These are phyloP conservation scores for Lathamus discolor DNA, from an alignment of 2,113 vertebrate genomes.

Conservation along the genomic window DNA sequence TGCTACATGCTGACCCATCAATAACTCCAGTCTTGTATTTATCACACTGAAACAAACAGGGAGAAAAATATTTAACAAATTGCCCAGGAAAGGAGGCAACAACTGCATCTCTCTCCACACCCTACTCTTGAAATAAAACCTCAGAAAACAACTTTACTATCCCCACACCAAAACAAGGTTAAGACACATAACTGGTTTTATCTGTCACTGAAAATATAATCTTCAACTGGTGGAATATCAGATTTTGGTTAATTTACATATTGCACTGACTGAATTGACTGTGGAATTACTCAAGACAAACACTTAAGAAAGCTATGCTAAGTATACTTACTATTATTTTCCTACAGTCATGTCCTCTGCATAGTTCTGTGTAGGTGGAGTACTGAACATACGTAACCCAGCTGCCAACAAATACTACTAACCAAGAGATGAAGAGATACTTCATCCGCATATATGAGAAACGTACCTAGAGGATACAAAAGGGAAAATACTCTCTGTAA, in stretches of 20 bases:
- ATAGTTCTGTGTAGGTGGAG: slow-evolving; percentile 93
- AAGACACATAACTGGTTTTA: not conserved
- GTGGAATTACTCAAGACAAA: not conserved
- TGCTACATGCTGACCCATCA: slow-evolving; percentile 93
- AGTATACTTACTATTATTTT: slow-evolving; percentile 89
- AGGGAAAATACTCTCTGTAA: slow-evolving; percentile 20
- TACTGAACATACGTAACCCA: slow-evolving; percentile 96
- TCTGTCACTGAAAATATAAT: not conserved
- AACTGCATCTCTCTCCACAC: not conserved
- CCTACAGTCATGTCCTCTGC: slow-evolving; percentile 94
- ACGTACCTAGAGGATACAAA: slow-evolving; percentile 77
- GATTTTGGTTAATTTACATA: not conserved
- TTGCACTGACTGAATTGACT: not conserved
- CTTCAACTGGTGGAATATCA: not conserved
- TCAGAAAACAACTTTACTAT: not conserved
- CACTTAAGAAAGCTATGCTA: not conserved
- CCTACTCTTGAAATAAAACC: not conserved
- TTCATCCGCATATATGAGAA: slow-evolving; percentile 92
- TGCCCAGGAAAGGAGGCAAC: not conserved
- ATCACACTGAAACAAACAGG: slow-evolving; percentile 83
- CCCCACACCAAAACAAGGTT: not conserved
- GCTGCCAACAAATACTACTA: slow-evolving; percentile 94
- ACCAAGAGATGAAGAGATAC: slow-evolving; percentile 96
- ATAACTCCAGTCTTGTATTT: slow-evolving; percentile 94
- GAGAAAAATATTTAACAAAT: not conserved